phyloP scores from a whole-genome alignment of 2,797 vertebrate genomes.

The Syngnathus rostellatus region DNA sequence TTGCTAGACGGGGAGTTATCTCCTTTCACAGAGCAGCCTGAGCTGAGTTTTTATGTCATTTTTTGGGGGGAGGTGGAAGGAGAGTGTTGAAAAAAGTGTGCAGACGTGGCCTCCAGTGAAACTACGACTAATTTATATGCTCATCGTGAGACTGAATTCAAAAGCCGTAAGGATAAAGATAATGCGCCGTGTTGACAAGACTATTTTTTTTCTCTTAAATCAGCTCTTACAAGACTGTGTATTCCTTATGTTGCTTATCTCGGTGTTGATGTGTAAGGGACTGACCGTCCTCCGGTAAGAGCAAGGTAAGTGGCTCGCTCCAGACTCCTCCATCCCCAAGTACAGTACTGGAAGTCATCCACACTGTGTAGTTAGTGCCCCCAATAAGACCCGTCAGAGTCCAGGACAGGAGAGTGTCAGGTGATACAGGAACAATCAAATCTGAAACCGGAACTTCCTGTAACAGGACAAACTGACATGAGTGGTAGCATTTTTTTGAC shows the following conservation, averaged over 20 bases:
- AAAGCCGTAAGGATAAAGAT: too few species aligned
- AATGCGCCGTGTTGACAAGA: not conserved
- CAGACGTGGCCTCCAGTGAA: conserved; percentile 36
- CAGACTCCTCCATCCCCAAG: conserved; percentile 83
- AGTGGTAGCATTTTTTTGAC: not conserved
- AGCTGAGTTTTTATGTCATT: conserved; percentile 65
- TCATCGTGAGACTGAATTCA: not conserved
- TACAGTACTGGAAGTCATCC: conserved; percentile 86
- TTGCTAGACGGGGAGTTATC: conserved; percentile 51
- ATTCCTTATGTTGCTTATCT: conserved; percentile 1
- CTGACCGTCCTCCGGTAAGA: conserved; percentile 88
- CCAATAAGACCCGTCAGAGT: conserved; percentile 74
- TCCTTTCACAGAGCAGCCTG: conserved; percentile 53
- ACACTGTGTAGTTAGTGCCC: conserved; percentile 81
- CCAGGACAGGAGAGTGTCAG: conserved; percentile 55
- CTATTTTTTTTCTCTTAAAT: not conserved
- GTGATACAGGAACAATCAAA: conserved; percentile 32
- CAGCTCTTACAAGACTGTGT: not conserved
- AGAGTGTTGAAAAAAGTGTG: conserved; percentile 53
- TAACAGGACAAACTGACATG: not conserved
- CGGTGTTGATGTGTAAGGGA: conserved; percentile 39
- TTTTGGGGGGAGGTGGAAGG: conserved; percentile 38
- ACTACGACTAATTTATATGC: not conserved
- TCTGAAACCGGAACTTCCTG: conserved; percentile 74
- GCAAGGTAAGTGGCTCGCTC: conserved; percentile 72